phyloP scores from a whole-genome alignment of 2,797 vertebrate genomes.

The Enteromius mattozi region DNA sequence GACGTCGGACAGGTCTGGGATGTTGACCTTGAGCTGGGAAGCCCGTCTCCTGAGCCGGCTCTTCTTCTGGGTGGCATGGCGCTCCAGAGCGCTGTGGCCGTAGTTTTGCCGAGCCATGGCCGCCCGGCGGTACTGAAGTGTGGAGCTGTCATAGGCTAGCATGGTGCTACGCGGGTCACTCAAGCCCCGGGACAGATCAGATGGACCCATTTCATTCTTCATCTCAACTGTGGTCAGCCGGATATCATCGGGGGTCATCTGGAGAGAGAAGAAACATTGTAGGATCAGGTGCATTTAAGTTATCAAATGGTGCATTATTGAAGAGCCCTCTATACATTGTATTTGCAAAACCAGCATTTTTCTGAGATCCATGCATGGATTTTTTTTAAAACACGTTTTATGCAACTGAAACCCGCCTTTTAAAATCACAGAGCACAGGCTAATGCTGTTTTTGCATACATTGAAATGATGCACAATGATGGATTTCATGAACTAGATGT shows the following conservation, averaged over 20 bases:
- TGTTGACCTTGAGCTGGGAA: conserved; percentile 98
- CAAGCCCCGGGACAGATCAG: conserved; percentile 79
- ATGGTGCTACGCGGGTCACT: conserved; percentile 95
- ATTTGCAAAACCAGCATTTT: conserved; percentile 45
- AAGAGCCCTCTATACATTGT: neutral
- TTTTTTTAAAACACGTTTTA: neutral
- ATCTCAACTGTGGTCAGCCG: conserved; percentile 96
- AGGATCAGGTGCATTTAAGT: neutral
- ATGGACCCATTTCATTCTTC: conserved; percentile 93
- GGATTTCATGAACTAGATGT: conserved; percentile 42
- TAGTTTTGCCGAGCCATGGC: conserved; percentile 95
- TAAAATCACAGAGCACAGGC: conserved; percentile 36
- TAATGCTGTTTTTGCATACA: conserved; percentile 43
- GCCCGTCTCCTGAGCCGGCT: conserved; percentile 95
- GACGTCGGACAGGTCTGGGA: conserved; percentile 98
- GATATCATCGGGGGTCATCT: conserved; percentile 98
- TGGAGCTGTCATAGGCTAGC: conserved; percentile 94
- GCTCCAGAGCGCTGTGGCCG: conserved; percentile 93
- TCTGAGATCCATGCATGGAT: conserved; percentile 28
- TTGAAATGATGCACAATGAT: conserved; percentile 22
- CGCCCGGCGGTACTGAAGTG: conserved; percentile 93
- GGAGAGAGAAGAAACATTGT: conserved; percentile 50
- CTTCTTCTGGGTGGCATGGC: conserved; percentile 95
- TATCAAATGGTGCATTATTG: neutral
- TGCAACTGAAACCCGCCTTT: neutral